These are phyloP conservation scores for Mormyrus iriodes DNA, from an alignment of 2,113 vertebrate genomes.

Conservation along the genomic window DNA sequence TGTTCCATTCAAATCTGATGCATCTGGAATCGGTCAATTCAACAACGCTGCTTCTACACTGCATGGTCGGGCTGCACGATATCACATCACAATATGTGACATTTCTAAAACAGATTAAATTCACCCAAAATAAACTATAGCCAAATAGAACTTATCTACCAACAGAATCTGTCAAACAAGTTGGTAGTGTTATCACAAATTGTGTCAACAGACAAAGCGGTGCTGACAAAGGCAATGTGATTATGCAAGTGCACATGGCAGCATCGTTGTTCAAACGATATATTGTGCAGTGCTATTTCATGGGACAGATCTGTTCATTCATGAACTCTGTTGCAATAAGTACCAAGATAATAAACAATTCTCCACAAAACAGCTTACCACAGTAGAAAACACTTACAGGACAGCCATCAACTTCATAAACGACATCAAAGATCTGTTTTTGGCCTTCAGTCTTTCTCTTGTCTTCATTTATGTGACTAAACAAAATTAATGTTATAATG, in stretches of 20 bases:
- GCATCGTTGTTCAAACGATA: background rate
- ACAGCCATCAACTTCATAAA: conserved; percentile 97
- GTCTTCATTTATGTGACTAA: conserved; percentile 95
- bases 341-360: background rate
- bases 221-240: background rate
- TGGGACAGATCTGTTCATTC: background rate
- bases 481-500: background rate
- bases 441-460: conserved; percentile 98
- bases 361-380: background rate
- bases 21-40: background rate
- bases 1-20: background rate
- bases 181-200: background rate
- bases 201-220: background rate
- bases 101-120: background rate
- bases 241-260: background rate
- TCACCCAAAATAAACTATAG: background rate
- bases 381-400: conserved; percentile 71
- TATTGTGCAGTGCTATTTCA: background rate
- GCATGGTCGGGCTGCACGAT: background rate
- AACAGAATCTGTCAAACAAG: background rate
- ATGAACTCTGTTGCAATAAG: background rate
- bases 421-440: conserved; percentile 95
- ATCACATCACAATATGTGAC: background rate
- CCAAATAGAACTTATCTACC: background rate
- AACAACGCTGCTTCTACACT: background rate